Base-by-base conservation (phyloP, 2,888 invertebrate species). In the Hedychridium roseum region DNA sequence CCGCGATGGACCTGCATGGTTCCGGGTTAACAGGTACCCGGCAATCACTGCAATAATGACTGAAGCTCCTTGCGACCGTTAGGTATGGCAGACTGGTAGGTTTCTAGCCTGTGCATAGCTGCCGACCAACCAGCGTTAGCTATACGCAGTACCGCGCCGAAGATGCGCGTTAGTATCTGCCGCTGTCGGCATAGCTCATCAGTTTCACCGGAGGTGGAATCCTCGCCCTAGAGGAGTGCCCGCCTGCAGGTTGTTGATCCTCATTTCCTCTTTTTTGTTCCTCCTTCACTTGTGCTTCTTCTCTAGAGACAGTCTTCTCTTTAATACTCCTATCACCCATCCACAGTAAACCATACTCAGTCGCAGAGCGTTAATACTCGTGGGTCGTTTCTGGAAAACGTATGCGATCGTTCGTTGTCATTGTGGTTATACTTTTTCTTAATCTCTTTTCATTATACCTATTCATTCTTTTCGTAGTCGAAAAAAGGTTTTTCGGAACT, bases 161-260 rank as follows among this genome's bases (percentile, higher is more conserved):
- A 45, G 46, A 57, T 54, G 40, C 50, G 57, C 54, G 50, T 58
- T 63, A 60, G 64, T 37, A 63, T 63, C 57, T 51, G 59, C 59
- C 54, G 62, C 60, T 63, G 64, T 60, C 55, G 50, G 55, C 50
- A 53, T 53, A 59, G 57, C 52, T 60, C 64, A 61, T 59, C 54
- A 58, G 47, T 63, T 53, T 54, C 54, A 51, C 56, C 44, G 35
- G 49, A 58, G 59, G 50, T 47, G 52, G 54, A 61, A 54, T 58
- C 54, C 48, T 54, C 50, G 51, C 41, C 52, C 43, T 36, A 60
- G 65, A 62, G 68, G 66, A 64, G 64, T 68, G 66, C 62, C 65
- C 59, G 65, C 62, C 65, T 58, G 65, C 66, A 71, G 71, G 71
- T 71, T 71, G 70, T 71, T 72, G 71, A 71, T 71, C 71, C 70